Base-by-base conservation (phyloP, 2,888 invertebrate species). In the Saturnia pavonia region DNA sequence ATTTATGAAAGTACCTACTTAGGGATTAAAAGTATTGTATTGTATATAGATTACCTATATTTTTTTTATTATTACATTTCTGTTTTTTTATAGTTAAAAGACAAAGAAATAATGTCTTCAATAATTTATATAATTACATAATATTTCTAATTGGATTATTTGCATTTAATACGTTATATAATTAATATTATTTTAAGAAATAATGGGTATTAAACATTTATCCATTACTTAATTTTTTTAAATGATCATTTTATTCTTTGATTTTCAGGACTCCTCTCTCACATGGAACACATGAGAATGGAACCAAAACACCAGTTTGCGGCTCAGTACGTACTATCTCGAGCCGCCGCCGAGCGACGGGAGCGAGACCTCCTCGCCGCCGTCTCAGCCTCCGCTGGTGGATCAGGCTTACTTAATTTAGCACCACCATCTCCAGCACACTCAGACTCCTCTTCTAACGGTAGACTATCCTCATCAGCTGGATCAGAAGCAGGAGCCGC, bases 251-350 rank as follows among this genome's bases (percentile, higher is more conserved):
- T 54, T 54, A 22, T 22, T 65, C 48, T 4, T 71, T 40, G 70
- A 34, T 66, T 93, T 95, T 43, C 94, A 98, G 98, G 98, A 84
- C 95, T 98, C 45, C 95, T 98, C 72, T 97, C 97, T 72, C 98
- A 98, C 88, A 98, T 98, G 98, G 98, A 98, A 84, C 98, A 98
- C 88, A 98, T 98, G 98, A 95, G 98, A 83, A 98, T 98, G 98
- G 98, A 98, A 88, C 98, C 98, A 0, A 98, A 98, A 89, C 98
- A 98, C 94, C 98, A 98, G 89, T 98, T 98, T 85, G 98, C 98
- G 60, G 98, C 98, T 43, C 98, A 98, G 86, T 98, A 98, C 91
- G 98, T 98, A 65, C 94, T 98, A 51, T 97, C 97, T 71, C 94
- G 98, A 79, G 98, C 98, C 12, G 98, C 98, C 11, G 98, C 98